These are phyloP conservation scores for Heliocidaris tuberculata DNA, from an alignment of 35 echinoderm and acorn worm genomes.

Conservation along the genomic window DNA sequence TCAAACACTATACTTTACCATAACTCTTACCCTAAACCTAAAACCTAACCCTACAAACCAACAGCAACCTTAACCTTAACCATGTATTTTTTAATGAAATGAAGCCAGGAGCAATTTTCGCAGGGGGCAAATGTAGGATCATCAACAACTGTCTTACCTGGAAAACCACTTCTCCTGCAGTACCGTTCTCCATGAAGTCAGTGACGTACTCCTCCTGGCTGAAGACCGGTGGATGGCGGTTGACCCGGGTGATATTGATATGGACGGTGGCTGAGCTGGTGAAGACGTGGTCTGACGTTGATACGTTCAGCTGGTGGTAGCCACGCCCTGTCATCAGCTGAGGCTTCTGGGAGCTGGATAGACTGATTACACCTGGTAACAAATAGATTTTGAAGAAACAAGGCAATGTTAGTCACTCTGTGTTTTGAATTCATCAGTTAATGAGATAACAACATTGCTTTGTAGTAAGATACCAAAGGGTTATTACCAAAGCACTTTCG, in stretches of 20 bases:
- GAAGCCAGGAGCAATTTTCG: no score
- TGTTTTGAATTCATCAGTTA: no score
- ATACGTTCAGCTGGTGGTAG: constrained; percentile 77
- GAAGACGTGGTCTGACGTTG: constrained; percentile 90
- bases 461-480: no score
- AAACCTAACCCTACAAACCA: no score
- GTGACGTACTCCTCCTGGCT: constrained; percentile 75
- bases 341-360: constrained; percentile 76
- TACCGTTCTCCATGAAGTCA: constrained; percentile 76
- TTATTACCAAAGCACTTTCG: no score
- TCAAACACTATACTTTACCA: no score
- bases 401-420: neutral
- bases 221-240: constrained; percentile 81
- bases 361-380: constrained; percentile 73
- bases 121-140: no score
- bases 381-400: neutral
- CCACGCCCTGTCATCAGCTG: constrained; percentile 41
- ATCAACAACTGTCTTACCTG: neutral
- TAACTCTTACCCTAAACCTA: no score
- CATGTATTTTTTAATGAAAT: no score
- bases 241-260: constrained; percentile 65
- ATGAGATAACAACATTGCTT: no score
- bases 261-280: constrained; percentile 81
- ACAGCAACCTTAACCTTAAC: no score
- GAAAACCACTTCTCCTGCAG: constrained; percentile 68